A percentile compares a stretch with the other conserved stretches of the same genome.
Evolutionary conservation across 2,797 vertebrate species (phyloP).

Genomic region (Echeneis naucrates): DNA sequence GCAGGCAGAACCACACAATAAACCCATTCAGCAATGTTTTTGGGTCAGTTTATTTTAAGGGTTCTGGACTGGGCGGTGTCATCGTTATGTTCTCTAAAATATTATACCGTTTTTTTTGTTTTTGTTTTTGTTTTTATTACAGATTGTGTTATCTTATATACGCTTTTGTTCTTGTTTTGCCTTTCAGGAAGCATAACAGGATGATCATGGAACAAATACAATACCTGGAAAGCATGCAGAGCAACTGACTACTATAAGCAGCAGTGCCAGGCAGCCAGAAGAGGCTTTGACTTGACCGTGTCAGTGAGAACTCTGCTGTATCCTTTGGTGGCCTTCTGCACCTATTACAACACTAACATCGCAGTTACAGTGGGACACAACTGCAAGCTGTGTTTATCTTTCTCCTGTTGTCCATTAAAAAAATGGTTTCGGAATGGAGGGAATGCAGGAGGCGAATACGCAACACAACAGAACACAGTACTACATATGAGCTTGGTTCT

Average conservation of each 20-base stretch:
- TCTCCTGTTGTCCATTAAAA: slow-evolving; percentile 13
- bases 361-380: slow-evolving; percentile 19
- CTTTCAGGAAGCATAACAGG: slow-evolving; percentile 58
- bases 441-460: slow-evolving; percentile 40
- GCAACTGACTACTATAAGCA: slow-evolving; percentile 56
- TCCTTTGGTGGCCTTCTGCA: slow-evolving; percentile 21
- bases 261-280: slow-evolving; percentile 38
- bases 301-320: slow-evolving; percentile 11
- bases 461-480: slow-evolving; percentile 37
- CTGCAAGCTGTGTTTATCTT: slow-evolving; percentile 38
- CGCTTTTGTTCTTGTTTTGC: slow-evolving; percentile 7
- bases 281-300: slow-evolving; percentile 20
- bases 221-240: slow-evolving; percentile 58
- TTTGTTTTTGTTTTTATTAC: not conserved
- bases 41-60: slow-evolving; percentile 20
- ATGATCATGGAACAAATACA: slow-evolving; percentile 54
- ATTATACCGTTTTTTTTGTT: not conserved
- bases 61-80: not conserved
- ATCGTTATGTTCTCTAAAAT: slow-evolving; percentile 1
- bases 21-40: slow-evolving; percentile 28
- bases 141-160: not conserved
- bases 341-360: slow-evolving; percentile 33
- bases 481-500: slow-evolving; percentile 33
- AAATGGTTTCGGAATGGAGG: slow-evolving; percentile 43
- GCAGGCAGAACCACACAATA: slow-evolving; percentile 45